Evolutionary conservation across 2,113 vertebrate genomes (phyloP), one percentile per base, ranked within the genome.

Genomic region (Pterophyllum scalare): DNA sequence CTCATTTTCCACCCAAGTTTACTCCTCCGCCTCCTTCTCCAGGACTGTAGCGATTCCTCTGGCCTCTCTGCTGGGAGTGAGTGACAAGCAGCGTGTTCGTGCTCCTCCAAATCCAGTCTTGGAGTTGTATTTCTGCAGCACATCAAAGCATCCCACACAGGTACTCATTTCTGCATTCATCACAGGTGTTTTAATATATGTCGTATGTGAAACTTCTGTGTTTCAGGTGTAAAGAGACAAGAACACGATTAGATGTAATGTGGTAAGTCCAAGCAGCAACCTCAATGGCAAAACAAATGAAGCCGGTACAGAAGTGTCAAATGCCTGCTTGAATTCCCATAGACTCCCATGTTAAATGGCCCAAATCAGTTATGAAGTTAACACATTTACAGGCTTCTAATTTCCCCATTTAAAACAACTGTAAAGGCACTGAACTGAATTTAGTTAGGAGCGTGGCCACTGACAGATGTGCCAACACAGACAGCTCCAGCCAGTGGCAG

Each of bases 61-160:
- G 79, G 98, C 97, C 0, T 86, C 94, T 43, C 91, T 97, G 9
- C 92, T 99, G 84, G 97, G 97, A 0, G 95, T 99, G 52, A 97
- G 92, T 77, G 97, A 98, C 94, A 97, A 97, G 72, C 90, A 95
- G 3, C 93, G 96, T 24, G 91, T 97, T 35, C 91, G 89, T 87
- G 97, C 96, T 1, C n/a, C 94, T 15, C 94, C 94, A n/a, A 98
- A 97, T 1, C 92, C 96, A 0, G 60, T 91, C 83, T 91, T 99
- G 90, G 97, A 99, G 87, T 93, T 93, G 3, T 96, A 96, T 74
- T 99, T 97, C 28, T 87, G 90, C 24, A 90, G 88, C 49, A 93
- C 92, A 22, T 94, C 95, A 77, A 99, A 98, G 86, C 96, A 97
- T 75, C 98, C 97, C 86, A 95, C 95, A 90, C 97, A 98, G 97